Percentiles rank a stretch among this genome's conserved stretches.
Evolutionary conservation across 2,113 vertebrate species (phyloP).

Genomic region (Sceloporus tristichus): DNA sequence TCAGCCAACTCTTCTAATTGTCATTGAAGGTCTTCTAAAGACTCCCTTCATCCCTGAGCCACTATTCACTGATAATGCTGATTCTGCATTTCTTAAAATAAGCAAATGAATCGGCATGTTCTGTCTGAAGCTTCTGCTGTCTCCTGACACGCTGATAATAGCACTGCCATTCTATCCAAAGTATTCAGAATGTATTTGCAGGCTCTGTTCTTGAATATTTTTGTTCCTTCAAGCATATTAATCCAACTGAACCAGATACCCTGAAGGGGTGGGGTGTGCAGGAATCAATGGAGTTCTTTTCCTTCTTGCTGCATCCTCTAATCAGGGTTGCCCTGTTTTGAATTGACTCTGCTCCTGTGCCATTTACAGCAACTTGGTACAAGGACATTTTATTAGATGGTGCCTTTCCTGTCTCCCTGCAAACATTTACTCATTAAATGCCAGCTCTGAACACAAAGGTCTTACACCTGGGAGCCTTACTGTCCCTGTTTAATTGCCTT

Average conservation of each 20-base stretch:
- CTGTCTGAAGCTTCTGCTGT: slow-evolving; percentile 14
- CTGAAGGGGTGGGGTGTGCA: background rate
- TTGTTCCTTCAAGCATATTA: background rate
- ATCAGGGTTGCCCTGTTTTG: background rate
- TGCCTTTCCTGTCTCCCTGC: background rate
- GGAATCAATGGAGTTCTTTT: background rate
- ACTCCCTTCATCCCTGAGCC: background rate
- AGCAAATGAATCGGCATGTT: background rate
- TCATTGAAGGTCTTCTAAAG: background rate
- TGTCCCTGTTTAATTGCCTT: too few relatives aligned
- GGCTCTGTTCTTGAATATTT: background rate
- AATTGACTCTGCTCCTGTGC: background rate
- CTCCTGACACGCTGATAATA: slow-evolving; percentile 12
- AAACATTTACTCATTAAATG: too few relatives aligned
- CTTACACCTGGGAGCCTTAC: too few relatives aligned
- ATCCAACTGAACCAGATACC: background rate
- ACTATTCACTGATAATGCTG: slow-evolving; percentile 7
- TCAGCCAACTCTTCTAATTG: background rate
- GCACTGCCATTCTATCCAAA: background rate
- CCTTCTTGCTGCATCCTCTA: background rate
- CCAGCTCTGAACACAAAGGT: too few relatives aligned
- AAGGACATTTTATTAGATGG: background rate
- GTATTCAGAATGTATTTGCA: background rate
- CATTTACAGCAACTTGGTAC: background rate
- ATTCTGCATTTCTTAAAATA: slow-evolving; percentile 30